phyloP scores from a whole-genome alignment of 2,113 vertebrate species.

The Himantopus leucocephalus region DNA sequence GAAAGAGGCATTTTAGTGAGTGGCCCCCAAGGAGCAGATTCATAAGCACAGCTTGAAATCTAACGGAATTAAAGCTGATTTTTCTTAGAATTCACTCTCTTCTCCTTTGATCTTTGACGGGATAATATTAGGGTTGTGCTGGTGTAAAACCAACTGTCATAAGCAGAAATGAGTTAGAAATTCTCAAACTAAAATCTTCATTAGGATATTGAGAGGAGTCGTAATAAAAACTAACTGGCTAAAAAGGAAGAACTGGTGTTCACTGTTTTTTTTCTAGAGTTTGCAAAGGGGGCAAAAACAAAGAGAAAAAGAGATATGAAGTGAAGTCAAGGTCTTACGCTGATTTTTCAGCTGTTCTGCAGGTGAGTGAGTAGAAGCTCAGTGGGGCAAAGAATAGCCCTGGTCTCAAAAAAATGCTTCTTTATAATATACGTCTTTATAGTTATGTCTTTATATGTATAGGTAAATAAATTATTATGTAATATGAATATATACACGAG shows the following conservation, averaged over 20 bases:
- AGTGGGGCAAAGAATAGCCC: neutral
- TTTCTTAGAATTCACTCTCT: neutral
- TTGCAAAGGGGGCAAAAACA: neutral
- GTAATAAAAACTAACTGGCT: neutral
- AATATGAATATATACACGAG: neutral
- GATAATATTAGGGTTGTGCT: neutral
- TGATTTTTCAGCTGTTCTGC: neutral
- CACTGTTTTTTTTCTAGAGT: neutral
- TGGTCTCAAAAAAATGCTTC: neutral
- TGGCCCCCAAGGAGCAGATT: neutral
- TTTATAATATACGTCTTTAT: neutral
- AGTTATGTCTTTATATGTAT: neutral
- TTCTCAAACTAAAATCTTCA: neutral
- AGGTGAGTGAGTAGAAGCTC: neutral
- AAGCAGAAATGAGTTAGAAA: neutral
- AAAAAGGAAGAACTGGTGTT: neutral
- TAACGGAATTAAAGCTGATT: neutral
- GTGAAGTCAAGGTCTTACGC: fast-evolving
- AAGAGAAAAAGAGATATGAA: neutral
- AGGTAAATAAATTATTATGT: neutral
- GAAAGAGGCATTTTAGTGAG: neutral
- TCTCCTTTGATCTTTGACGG: neutral
- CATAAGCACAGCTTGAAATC: constrained; percentile 5
- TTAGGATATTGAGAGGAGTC: neutral
- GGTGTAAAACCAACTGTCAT: neutral